These are phyloP conservation scores for Syrmaticus mikado DNA, from an alignment of 2,113 vertebrate genomes.

Conservation along the genomic window DNA sequence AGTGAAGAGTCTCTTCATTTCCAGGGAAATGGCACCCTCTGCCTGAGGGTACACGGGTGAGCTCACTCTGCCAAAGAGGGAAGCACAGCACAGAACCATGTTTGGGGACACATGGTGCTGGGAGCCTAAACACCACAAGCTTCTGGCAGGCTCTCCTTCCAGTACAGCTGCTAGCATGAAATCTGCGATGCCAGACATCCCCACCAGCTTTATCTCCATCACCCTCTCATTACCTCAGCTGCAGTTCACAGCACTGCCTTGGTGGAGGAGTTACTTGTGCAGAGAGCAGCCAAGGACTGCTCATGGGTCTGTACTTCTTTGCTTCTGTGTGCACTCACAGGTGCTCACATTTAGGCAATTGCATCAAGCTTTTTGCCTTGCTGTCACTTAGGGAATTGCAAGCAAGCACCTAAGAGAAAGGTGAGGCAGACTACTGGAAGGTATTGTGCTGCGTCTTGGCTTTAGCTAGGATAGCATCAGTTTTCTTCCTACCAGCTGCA, in stretches of 20 bases:
- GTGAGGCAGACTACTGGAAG: not conserved
- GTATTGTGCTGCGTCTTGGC: not conserved
- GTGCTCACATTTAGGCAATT: too few species aligned
- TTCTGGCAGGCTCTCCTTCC: not conserved
- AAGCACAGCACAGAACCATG: not conserved
- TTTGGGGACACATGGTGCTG: not conserved
- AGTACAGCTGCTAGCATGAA: not conserved
- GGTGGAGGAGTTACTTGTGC: not conserved
- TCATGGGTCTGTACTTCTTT: not conserved
- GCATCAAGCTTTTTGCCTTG: not conserved
- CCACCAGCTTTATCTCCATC: not conserved
- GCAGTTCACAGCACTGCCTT: not conserved
- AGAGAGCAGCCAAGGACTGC: fast-evolving
- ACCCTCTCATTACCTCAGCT: not conserved
- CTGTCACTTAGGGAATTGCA: not conserved
- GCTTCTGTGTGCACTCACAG: not conserved
- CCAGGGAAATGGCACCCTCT: not conserved
- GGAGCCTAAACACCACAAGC: not conserved
- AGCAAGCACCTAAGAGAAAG: not conserved
- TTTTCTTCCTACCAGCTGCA: not conserved
- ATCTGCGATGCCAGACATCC: not conserved
- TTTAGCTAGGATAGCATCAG: not conserved
- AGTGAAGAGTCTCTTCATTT: not conserved
- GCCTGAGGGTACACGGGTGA: not conserved
- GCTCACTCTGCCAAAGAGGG: not conserved